Evolutionary conservation across 2,888 invertebrate genomes (phyloP), one percentile per base, ranked within the genome.

Genomic region (Nemapogon koenigi): DNA sequence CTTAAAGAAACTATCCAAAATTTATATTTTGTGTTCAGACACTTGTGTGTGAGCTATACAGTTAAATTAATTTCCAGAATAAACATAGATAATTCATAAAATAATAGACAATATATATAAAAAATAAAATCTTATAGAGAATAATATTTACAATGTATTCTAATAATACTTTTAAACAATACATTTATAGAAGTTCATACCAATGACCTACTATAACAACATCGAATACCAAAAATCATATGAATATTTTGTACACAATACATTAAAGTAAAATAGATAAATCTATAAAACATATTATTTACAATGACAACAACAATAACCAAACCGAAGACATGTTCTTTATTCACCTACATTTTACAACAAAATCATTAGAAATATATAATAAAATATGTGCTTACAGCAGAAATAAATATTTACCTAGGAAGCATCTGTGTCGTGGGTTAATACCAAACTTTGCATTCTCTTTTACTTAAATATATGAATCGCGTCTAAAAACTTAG

Each of bases 101-200:
- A 11, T 30, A 30, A 30, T 16, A 31, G 16, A 14, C 8, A 31
- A 16, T 31, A 31, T 16, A 17, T 31, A 52, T 56, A 53, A 45
- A 52, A 60, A 60, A 62, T 52, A 62, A 62, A 57, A 59, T 61
- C 51, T 46, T 50, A 65, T 59, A 63, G 54, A 58, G 59, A 61
- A 67, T 66, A 6, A 67, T 65, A 64, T 64, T 62, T 76, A 76
- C 73, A 75, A 48, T 26, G 61, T 75, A 71, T 62, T 62, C 75
- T 76, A 76, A 68, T 75, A 76, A 76, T 75, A 76, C 75, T 75
- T 73, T 71, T 62, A 73, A 75, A 73, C 68, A 71, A 73, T 73
- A n/a, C n/a, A 75, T 73, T 71, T 73, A 76, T 73, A 75, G 59
- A 22, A 57, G 57, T 61, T 63, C 48, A 50, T 57, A 51, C 57